These are phyloP conservation scores for Aphelocoma californica DNA, from an alignment of 2,797 vertebrate genomes.

Conservation along the genomic window DNA sequence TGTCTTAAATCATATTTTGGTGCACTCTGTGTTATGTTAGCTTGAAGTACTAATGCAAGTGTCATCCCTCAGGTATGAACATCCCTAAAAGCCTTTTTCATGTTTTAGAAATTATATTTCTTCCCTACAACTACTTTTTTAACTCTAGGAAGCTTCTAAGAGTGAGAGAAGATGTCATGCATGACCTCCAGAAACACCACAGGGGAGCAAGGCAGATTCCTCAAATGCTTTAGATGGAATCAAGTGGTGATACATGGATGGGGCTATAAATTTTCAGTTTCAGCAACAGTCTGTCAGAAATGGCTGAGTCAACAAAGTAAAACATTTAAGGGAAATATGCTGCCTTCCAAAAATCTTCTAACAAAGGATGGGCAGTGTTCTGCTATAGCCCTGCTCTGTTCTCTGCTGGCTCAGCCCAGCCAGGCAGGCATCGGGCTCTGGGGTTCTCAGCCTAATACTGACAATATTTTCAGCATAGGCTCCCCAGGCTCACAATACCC, in stretches of 20 bases:
- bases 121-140: background rate
- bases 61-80: background rate
- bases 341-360: background rate
- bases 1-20: background rate
- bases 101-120: background rate
- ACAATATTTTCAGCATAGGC: background rate
- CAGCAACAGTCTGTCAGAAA: background rate
- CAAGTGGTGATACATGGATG: background rate
- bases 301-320: background rate
- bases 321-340: background rate
- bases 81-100: background rate
- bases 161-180: background rate
- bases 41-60: background rate
- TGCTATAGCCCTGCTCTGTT: background rate
- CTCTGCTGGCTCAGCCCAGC: background rate
- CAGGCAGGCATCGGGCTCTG: fast-evolving
- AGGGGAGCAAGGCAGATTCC: background rate
- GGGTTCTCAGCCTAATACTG: background rate
- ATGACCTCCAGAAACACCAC: background rate
- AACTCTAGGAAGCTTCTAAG: background rate
- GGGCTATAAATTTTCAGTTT: background rate
- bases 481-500: background rate
- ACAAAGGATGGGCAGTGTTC: background rate
- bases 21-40: fast-evolving
- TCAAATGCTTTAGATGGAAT: background rate